A percentile compares a stretch with the other conserved stretches of the same genome.
Conservation (phyloP, 2,113 vertebrate species). For the Heterotis niloticus region DNA sequence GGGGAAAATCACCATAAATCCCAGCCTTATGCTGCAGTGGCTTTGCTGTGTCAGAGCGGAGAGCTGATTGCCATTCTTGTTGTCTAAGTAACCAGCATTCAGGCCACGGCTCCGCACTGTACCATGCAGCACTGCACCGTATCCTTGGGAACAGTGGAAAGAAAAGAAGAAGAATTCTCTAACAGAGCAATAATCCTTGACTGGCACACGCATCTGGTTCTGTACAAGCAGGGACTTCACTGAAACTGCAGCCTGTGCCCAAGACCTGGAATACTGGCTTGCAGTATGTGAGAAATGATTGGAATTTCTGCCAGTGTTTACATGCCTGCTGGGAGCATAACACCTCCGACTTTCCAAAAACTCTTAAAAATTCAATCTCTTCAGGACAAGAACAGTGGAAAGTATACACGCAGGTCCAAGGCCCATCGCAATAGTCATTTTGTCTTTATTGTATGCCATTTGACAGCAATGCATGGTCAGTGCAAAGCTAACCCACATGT, state of each 20-base stretch:
- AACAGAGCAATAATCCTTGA: slow-evolving; percentile 27
- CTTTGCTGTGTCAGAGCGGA: slow-evolving; percentile 36
- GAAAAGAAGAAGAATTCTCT: slow-evolving; percentile 33
- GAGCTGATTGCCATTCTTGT: slow-evolving; percentile 56
- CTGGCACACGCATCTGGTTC: slow-evolving; percentile 31
- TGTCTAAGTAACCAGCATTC: slow-evolving; percentile 60
- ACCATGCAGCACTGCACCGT: slow-evolving; percentile 43
- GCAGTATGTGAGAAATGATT: slow-evolving; percentile 37
- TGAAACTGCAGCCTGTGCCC: slow-evolving; percentile 28
- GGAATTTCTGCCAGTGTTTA: slow-evolving; percentile 33
- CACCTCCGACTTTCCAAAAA: slow-evolving; percentile 29
- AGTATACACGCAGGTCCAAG: background rate
- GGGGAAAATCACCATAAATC: slow-evolving; percentile 41
- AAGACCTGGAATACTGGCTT: slow-evolving; percentile 32
- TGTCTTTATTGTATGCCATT: background rate
- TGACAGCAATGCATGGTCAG: too few species aligned
- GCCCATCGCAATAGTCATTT: slow-evolving; percentile 16
- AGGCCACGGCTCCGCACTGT: slow-evolving; percentile 43
- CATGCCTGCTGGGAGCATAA: slow-evolving; percentile 30
- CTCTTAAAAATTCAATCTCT: slow-evolving; percentile 14
- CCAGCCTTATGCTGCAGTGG: slow-evolving; percentile 22
- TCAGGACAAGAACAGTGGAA: slow-evolving; percentile 1
- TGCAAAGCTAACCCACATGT: too few species aligned
- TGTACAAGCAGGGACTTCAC: slow-evolving; percentile 38
- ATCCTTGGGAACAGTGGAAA: slow-evolving; percentile 51